A percentile compares a stretch with the other conserved stretches of the same genome.
phyloP scores from a whole-genome alignment of 2,797 vertebrate genomes.

The Adelosebastes latens region DNA sequence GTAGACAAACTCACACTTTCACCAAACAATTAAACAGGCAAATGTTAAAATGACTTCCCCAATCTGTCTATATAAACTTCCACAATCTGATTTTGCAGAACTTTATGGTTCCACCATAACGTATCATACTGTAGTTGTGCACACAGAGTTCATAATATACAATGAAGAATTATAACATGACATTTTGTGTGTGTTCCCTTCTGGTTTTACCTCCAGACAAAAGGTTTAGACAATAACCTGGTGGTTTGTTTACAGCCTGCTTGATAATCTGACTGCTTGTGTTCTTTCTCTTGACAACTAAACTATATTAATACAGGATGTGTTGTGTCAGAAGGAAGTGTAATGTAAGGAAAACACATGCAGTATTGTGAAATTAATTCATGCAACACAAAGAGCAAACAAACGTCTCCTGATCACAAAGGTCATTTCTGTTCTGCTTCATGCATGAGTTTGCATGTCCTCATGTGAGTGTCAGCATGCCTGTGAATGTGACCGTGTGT shows the following conservation, averaged over 20 bases:
- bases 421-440: constrained; percentile 40
- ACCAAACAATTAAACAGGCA: background rate
- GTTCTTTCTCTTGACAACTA: background rate
- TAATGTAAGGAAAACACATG: background rate
- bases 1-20: background rate
- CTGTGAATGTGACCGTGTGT: background rate
- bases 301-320: background rate
- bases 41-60: background rate
- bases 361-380: background rate
- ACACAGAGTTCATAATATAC: background rate
- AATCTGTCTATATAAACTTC: background rate
- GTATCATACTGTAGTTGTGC: too few relatives aligned
- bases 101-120: background rate
- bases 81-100: background rate
- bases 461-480: background rate
- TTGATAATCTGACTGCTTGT: background rate
- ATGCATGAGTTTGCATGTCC: constrained; percentile 45
- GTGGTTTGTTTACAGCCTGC: background rate
- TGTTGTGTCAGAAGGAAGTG: background rate
- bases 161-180: background rate
- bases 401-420: constrained; percentile 16
- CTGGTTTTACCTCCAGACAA: background rate
- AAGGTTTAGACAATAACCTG: background rate
- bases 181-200: background rate
- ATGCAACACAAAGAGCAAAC: background rate